Percentiles rank a stretch among this genome's conserved stretches.
Evolutionary conservation across 1,140 invertebrate genomes (phyloP).

Genomic region (Cyphomyrmex costatus): DNA sequence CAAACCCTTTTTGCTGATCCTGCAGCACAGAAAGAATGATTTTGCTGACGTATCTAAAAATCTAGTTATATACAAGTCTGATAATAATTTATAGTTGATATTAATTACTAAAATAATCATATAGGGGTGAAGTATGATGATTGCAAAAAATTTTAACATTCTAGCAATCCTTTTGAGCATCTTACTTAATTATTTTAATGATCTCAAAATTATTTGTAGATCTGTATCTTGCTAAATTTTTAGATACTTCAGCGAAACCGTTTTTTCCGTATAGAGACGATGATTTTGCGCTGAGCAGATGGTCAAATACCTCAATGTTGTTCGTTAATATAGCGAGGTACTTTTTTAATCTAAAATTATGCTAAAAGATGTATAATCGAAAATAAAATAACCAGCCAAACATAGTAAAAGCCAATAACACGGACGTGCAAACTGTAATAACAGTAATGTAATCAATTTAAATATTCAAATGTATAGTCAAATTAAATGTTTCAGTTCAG

Average conservation of each 20-base stretch:
- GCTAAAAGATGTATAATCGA: neutral
- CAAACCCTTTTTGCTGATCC: conserved; percentile 16
- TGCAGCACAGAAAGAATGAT: too few species aligned
- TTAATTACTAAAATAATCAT: too few species aligned
- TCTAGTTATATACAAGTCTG: too few species aligned
- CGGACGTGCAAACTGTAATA: neutral
- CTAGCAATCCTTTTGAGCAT: too few species aligned
- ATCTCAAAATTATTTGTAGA: too few species aligned
- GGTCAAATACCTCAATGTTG: neutral
- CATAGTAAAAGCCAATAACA: neutral
- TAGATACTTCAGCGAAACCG: too few species aligned
- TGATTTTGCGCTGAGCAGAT: neutral
- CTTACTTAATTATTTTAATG: too few species aligned
- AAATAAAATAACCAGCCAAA: neutral
- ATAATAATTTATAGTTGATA: too few species aligned
- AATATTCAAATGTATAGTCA: neutral
- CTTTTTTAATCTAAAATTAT: conserved; percentile 1
- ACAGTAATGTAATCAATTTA: neutral
- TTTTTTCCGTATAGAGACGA: neutral
- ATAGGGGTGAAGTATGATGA: too few species aligned
- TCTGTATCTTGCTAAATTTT: too few species aligned
- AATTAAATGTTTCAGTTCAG: conserved; percentile 1
- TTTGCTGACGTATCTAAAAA: too few species aligned
- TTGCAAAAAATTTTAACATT: too few species aligned
- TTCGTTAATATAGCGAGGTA: neutral